These are phyloP conservation scores for Harpagoxenus sublaevis DNA, from an alignment of 2,888 invertebrate genomes.

Conservation along the genomic window DNA sequence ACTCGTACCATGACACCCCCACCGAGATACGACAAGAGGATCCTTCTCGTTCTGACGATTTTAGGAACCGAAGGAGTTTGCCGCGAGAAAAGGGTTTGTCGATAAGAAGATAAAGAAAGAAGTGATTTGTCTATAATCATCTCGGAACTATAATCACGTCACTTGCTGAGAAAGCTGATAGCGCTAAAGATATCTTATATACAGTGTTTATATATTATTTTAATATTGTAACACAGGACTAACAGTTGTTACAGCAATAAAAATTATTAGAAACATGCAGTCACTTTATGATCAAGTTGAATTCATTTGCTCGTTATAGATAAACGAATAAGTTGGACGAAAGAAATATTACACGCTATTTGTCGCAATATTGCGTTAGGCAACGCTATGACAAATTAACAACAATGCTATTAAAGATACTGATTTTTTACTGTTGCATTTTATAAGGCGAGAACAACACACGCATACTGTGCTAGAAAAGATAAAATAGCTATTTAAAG, in stretches of 20 bases:
- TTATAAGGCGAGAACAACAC: constrained; percentile 10
- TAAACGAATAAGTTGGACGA: background rate
- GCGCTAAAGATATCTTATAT: background rate
- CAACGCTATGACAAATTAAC: constrained; percentile 40
- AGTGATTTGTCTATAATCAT: constrained; percentile 1
- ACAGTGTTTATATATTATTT: background rate
- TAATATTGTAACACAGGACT: background rate
- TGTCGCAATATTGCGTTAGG: background rate
- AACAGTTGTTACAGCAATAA: background rate
- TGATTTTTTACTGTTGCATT: constrained; percentile 18
- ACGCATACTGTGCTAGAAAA: constrained; percentile 2
- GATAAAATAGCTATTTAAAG: constrained; percentile 35
- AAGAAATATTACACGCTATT: constrained; percentile 2
- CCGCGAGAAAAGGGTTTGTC: background rate
- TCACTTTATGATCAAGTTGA: background rate
- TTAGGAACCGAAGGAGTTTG: background rate
- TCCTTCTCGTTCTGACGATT: constrained; percentile 62
- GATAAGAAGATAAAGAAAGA: background rate
- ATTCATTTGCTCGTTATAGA: background rate
- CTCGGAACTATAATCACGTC: background rate
- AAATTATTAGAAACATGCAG: background rate
- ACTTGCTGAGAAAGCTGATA: background rate
- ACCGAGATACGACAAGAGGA: constrained; percentile 36
- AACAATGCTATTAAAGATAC: constrained; percentile 31
- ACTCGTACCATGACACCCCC: constrained; percentile 68